Conservation (phyloP, 2,797 vertebrate species). For the Aldrovandia affinis region DNA sequence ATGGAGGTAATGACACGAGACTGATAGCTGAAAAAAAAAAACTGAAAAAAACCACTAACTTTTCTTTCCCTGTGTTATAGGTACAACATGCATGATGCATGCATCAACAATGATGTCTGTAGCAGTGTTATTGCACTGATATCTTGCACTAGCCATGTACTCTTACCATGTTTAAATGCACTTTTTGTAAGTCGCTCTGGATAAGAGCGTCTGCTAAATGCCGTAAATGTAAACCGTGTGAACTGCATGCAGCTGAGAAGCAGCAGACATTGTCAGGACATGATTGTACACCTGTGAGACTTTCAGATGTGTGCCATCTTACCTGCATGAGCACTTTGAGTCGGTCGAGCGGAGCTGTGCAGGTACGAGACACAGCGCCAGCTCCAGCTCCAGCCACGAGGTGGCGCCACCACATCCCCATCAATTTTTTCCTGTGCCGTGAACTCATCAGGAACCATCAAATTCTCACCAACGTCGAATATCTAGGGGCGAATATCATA, state of each 20-base stretch:
- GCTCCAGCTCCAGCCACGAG: constrained; percentile 94
- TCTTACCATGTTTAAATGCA: too few species aligned
- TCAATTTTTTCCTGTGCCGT: constrained; percentile 92
- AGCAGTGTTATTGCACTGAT: too few species aligned
- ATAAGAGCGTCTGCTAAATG: too few species aligned
- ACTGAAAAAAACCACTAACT: too few species aligned
- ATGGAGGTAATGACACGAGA: not conserved
- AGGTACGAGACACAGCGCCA: constrained; percentile 91
- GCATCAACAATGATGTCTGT: too few species aligned
- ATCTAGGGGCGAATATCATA: constrained; percentile 73
- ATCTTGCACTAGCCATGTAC: too few species aligned
- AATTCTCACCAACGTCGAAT: constrained; percentile 93
- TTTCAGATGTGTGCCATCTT: constrained; percentile 22
- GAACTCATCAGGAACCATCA: constrained; percentile 94
- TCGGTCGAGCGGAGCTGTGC: constrained; percentile 91
- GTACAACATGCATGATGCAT: too few species aligned
- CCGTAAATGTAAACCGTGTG: not conserved
- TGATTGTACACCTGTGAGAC: too few species aligned
- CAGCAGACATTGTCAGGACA: not conserved
- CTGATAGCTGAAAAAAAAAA: too few species aligned
- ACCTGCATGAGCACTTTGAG: constrained; percentile 99
- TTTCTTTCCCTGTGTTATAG: too few species aligned
- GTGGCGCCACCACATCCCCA: constrained; percentile 96
- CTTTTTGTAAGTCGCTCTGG: too few species aligned
- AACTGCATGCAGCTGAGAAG: not conserved